These are phyloP conservation scores for Zootoca vivipara DNA, from an alignment of 2,113 vertebrate species.

Conservation along the genomic window DNA sequence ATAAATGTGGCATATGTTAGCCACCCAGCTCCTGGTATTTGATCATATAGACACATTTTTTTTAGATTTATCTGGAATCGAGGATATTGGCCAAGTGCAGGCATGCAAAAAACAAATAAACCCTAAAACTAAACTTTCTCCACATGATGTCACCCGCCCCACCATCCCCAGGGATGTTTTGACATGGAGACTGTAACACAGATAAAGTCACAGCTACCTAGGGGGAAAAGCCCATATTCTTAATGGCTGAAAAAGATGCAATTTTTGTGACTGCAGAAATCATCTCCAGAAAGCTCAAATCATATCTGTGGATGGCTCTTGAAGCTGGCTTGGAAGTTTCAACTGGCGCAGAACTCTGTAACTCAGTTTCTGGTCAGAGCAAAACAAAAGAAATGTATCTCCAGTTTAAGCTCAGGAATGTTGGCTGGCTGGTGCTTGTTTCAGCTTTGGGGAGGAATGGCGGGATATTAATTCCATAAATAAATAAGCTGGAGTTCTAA, in stretches of 20 bases:
- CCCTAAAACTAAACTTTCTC: background rate
- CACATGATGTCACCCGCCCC: too few species aligned
- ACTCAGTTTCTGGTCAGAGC: background rate
- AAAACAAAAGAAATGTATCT: too few species aligned
- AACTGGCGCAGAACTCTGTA: background rate
- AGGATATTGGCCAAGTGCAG: background rate
- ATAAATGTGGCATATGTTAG: background rate
- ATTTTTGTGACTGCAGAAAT: background rate
- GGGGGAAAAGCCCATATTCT: background rate
- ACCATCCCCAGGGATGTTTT: background rate
- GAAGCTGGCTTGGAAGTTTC: background rate
- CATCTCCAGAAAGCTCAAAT: background rate
- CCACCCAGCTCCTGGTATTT: background rate
- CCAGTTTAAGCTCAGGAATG: too few species aligned
- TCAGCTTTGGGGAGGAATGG: too few species aligned
- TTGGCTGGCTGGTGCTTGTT: too few species aligned
- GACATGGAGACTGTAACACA: background rate
- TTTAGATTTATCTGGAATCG: background rate
- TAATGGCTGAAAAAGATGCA: background rate
- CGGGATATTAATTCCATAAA: too few species aligned
- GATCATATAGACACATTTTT: background rate
- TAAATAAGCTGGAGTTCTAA: too few species aligned
- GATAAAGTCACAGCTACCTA: background rate
- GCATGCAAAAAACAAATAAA: background rate
- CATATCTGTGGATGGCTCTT: background rate